Base-by-base conservation (phyloP, 2,797 vertebrate genomes). In the Sebastes iracundus region DNA sequence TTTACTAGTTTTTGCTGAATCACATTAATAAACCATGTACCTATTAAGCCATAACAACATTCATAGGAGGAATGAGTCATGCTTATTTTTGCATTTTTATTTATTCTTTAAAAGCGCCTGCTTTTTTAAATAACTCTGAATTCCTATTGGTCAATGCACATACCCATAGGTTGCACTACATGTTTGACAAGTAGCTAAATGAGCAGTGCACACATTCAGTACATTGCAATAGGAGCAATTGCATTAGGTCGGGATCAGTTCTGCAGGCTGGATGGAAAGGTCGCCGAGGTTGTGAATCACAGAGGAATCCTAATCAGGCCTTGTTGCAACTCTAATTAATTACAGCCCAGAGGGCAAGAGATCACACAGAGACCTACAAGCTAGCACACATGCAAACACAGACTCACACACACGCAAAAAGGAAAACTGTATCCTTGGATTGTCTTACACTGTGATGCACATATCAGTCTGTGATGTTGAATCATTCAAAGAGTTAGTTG, bases 311-410 rank as follows among this genome's bases (percentile, higher is more conserved):
- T 91, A 95, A 95, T 95, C 92, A 92, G 90, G 86, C 83, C 91
- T 90, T 88, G 92, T 94, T 95, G 92, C 83, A 90, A 86, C 84
- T 90, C 87, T 94, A 95, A 96, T 96, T 95, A 95, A 94, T 94
- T 91, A 93, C 78, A 93, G 90, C 89, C 92, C 90, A 83, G 80
- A 94, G 93, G 94, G 90, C 83, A 84, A 84, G 83, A 90, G 90
- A 92, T 91, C 91, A 91, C 84, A 88, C 75, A 33, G 74, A 85
- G 87, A 82, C 75, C 70, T 72, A 86, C 88, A 83, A 75, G 66
- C 79, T 56, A 61, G 72, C 77, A 42, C 80, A 78, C 85, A 84
- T 63, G 69, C 90, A 90, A 85, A 88, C 80, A 82, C 83, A 62
- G 38, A 38, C 66, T 79, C 63, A 56, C 66, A 85, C 62, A 73